Evolutionary conservation across 1,140 invertebrate genomes (phyloP), one percentile per base, ranked within the genome.

Genomic region (Temnothorax nylanderi): DNA sequence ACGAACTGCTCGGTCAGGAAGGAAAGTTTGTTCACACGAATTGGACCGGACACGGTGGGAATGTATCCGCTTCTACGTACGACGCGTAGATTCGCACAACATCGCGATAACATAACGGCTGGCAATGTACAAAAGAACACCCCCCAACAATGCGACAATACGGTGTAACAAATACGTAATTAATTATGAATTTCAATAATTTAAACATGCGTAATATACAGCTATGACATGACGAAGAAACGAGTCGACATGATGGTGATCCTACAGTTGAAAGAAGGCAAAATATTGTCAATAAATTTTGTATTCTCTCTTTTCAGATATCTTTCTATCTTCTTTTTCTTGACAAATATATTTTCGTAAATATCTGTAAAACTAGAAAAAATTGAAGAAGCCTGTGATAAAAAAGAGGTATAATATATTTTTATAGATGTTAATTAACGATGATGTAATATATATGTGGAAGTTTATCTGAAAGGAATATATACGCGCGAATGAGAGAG

Each of bases 21-120:
- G 99, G 99, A 34, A 97, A 97, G 88, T 99, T 98, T 95, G 96
- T 99, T 1, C 99, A 99, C 93, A 99, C 99, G 62, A 99, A 99
- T 94, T 99, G 99, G 99, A 99, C 99, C 11, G 99, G 99, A 18
- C 98, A 98, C 90, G 99, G 99, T 58, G 99, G 99, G 85, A 98
- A 98, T 92, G 98, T 99, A 0, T 99, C 99, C 0, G 98, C 99
- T 11, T 98, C 98, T 58, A 99, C 99, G 1, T 99, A 99, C 93
- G 97, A 98, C 94, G 99, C 98, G 85, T 99, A 97, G 96, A 69
- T 18, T 47, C 7, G 5, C 0, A 58, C 16, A 18, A 56, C 58
- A 0, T 44, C 21, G 16, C n/a, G 3, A 4, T 10, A 13, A 0
- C 21, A 13, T 16, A 56, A 47, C 44, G 13, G 47, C 21, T 11